Base-by-base conservation (phyloP, 2,113 vertebrate genomes). In the Eudyptes chrysolophus region DNA sequence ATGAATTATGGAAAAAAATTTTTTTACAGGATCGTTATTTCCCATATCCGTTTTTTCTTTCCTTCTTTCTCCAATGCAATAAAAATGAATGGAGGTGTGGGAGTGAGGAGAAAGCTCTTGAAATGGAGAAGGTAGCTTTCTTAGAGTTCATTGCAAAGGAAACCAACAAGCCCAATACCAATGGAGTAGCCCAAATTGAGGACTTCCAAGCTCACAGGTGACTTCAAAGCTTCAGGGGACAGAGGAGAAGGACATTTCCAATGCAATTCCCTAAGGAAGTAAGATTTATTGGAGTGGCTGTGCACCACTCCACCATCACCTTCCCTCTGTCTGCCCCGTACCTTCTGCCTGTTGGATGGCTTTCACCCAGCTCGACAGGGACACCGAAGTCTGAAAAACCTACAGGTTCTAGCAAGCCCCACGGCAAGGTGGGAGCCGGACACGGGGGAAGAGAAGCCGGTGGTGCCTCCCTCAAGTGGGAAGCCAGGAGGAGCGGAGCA, bases 361-460 rank as follows among this genome's bases (percentile, higher is more conserved):
- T 82, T 86, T 55, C 16, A 46, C 25, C 24, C n/a, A 87, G 46
- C 60, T 61, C 2, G 0, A 66, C 40, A 13, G 46, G 40, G 40
- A 61, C 48, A 49, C 5, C 2, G 1, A 32, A 70, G 51, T 42
- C 42, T 42, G 19, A 70, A 81, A 88, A 52, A 60, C 11, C 8
- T 30, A 48, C 36, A 46, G 27, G 68, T 65, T 76, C 54, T 64
- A 49, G 27, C 36, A 74, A 84, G 44, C 1, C 1, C 36, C 49
- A 52, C 0, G 2, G 54, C 49, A 75, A 75, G 55, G 27, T 4
- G 6, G 46, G n/a, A 92, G 62, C 38, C 0, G 1, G 49, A 48
- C 1, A 0, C 0, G 1, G 7, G 10, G 34, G 18, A 52, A 69
- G 42, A 79, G 84, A 58, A 20, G 49, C 9, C 0, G 1, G 29